Conservation (phyloP, 2,797 vertebrate genomes). For the Anomalospiza imberbis region DNA sequence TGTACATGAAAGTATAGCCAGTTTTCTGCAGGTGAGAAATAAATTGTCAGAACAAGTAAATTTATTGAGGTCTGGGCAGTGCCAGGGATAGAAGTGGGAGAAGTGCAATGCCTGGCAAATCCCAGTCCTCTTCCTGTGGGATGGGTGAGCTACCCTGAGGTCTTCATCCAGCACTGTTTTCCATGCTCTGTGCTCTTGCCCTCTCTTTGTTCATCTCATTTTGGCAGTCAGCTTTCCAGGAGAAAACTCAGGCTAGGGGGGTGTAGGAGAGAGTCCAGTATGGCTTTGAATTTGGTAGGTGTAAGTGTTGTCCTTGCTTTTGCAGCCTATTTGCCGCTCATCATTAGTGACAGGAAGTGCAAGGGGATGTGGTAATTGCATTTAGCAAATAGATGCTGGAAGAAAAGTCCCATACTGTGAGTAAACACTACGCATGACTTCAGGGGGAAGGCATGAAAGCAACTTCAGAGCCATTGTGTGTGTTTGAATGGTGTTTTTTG, state of each 20-base stretch:
- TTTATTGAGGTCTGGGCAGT: neutral
- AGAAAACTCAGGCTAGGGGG: neutral
- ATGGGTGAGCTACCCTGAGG: neutral
- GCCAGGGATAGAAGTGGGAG: neutral
- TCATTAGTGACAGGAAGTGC: neutral
- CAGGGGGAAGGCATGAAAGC: neutral
- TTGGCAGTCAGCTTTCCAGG: neutral
- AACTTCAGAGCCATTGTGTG: neutral
- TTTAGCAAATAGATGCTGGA: neutral
- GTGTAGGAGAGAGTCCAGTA: neutral
- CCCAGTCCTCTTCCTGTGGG: neutral
- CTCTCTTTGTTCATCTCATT: neutral
- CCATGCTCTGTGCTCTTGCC: neutral
- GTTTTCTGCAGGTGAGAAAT: neutral
- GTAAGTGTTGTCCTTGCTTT: neutral
- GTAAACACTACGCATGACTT: neutral
- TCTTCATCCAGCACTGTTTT: neutral
- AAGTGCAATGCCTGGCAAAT: neutral
- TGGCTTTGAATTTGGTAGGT: neutral
- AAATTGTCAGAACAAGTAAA: neutral
- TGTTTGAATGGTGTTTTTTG: neutral
- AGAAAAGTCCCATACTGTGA: neutral
- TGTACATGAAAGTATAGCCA: neutral
- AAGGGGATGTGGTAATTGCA: neutral
- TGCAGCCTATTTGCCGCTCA: neutral